Conservation (phyloP, 2,113 vertebrate genomes). For the Lamprotornis superbus region DNA sequence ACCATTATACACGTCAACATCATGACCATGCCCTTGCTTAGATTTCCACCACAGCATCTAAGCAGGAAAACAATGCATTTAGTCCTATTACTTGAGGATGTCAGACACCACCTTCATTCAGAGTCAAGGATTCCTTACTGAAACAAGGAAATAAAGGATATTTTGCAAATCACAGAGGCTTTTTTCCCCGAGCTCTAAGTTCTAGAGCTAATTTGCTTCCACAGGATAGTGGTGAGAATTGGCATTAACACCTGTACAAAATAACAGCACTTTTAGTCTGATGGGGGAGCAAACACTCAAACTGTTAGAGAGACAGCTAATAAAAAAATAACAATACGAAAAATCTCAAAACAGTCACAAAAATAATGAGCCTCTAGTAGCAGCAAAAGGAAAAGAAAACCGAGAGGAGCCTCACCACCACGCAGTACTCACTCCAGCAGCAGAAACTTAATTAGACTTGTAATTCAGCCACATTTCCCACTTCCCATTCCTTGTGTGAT, state of each 20-base stretch:
- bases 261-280: background rate
- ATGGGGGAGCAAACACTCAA: background rate
- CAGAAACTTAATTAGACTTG: conserved; percentile 29
- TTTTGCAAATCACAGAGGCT: background rate
- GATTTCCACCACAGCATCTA: background rate
- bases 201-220: background rate
- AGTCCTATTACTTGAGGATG: background rate
- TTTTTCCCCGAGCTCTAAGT: background rate
- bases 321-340: background rate
- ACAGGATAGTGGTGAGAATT: background rate
- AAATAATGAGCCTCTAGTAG: background rate
- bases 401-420: background rate
- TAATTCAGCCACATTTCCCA: background rate
- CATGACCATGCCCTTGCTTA: background rate
- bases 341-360: background rate
- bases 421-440: background rate
- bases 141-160: background rate
- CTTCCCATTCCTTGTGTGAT: background rate
- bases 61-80: background rate
- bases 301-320: background rate
- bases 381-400: background rate
- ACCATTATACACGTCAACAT: background rate
- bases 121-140: background rate
- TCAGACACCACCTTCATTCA: background rate
- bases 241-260: background rate